A percentile compares a stretch with the other conserved stretches of the same genome.
phyloP scores from a whole-genome alignment of 1,140 invertebrate genomes.

The Zaprionus davidi region DNA sequence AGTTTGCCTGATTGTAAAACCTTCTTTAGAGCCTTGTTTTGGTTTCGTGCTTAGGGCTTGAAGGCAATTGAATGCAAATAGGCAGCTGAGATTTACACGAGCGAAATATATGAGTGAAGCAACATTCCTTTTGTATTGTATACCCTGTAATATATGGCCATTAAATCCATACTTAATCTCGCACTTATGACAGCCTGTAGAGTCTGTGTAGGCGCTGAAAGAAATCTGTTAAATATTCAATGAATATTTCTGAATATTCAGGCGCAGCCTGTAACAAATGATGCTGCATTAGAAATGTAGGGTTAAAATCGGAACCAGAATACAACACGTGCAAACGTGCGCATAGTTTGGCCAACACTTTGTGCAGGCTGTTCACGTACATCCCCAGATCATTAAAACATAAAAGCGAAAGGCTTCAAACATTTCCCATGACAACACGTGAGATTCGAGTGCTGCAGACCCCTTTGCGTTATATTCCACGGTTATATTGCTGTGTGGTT shows the following conservation, averaged over 20 bases:
- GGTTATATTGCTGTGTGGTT: background rate
- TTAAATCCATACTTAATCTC: background rate
- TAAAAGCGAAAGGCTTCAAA: background rate
- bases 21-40: background rate
- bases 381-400: conserved; percentile 15
- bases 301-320: background rate
- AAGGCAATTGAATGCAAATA: conserved; percentile 1
- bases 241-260: background rate
- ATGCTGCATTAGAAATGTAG: conserved; percentile 1
- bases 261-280: background rate
- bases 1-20: conserved; percentile 10
- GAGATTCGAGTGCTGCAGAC: background rate
- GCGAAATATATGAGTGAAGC: background rate
- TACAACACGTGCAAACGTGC: conserved; percentile 10
- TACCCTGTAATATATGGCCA: background rate
- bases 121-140: background rate
- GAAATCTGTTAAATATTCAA: background rate
- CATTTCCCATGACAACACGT: background rate
- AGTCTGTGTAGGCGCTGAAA: background rate
- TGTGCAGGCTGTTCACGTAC: conserved; percentile 19
- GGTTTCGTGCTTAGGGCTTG: background rate
- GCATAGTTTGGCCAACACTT: conserved; percentile 1
- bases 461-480: background rate
- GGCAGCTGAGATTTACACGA: background rate
- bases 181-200: background rate